Percentiles rank a stretch among this genome's conserved stretches.
Conservation (phyloP, 2,888 invertebrate genomes). For the Amphiduros pacificus region DNA sequence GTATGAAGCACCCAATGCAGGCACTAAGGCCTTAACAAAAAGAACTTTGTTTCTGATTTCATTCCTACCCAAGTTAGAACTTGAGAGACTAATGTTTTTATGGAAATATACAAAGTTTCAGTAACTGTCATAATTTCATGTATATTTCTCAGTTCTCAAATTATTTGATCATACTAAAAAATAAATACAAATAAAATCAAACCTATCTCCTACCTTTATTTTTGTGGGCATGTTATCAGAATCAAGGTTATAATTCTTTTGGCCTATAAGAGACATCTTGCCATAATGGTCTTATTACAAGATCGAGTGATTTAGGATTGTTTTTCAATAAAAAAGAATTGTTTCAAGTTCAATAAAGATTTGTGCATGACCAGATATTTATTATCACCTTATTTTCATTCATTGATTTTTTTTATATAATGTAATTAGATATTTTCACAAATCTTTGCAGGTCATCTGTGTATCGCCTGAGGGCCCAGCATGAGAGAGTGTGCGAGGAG, state of each 20-base stretch:
- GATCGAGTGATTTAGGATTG: neutral
- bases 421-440: neutral
- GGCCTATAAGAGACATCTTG: no score
- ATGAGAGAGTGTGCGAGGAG: slow-evolving; percentile 47
- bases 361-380: neutral
- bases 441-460: slow-evolving; percentile 41
- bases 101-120: slow-evolving; percentile 2
- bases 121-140: neutral
- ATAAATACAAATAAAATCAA: no score
- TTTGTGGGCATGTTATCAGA: no score
- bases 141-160: neutral
- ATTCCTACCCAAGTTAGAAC: no score
- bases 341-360: neutral
- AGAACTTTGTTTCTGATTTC: no score
- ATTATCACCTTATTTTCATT: neutral
- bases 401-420: no score
- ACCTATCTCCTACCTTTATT: no score
- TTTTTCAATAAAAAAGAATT: neutral
- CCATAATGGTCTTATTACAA: no score
- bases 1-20: no score
- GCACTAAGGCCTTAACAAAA: no score
- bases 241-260: no score
- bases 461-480: slow-evolving; percentile 43
- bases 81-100: no score
- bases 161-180: neutral